A percentile compares a stretch with the other conserved stretches of the same genome.
Evolutionary conservation across 2,888 invertebrate species (phyloP).

Genomic region (Drosophila cracens): DNA sequence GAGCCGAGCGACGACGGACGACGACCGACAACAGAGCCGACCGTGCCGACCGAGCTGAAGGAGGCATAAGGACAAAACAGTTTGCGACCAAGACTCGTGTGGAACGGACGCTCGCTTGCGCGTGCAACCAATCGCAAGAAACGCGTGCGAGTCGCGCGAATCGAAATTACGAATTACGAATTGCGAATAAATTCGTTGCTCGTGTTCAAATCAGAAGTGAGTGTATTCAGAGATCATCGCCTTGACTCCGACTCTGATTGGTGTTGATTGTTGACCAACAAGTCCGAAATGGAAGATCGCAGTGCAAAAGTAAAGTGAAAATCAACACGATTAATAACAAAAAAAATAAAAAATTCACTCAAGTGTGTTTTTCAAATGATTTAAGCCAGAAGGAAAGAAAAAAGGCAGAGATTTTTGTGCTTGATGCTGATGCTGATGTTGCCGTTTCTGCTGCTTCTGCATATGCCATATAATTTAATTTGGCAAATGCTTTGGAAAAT

Average conservation of each 20-base stretch:
- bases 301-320: slow-evolving; percentile 38
- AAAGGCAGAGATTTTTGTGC: slow-evolving; percentile 39
- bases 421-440: slow-evolving; percentile 7
- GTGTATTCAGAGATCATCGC: slow-evolving; percentile 40
- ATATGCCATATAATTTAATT: slow-evolving; percentile 75
- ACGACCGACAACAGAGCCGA: slow-evolving; percentile 26
- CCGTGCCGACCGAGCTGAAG: slow-evolving; percentile 29
- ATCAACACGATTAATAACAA: slow-evolving; percentile 21
- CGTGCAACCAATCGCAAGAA: slow-evolving; percentile 66
- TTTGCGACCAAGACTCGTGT: slow-evolving; percentile 83
- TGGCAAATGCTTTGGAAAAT: slow-evolving; percentile 80
- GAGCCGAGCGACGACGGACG: slow-evolving; percentile 54
- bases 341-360: slow-evolving; percentile 68
- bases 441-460: slow-evolving; percentile 40
- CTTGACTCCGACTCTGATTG: slow-evolving; percentile 40
- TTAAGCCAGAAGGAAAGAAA: slow-evolving; percentile 56
- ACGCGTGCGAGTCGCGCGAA: slow-evolving; percentile 40
- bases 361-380: slow-evolving; percentile 69
- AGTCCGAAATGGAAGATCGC: slow-evolving; percentile 51
- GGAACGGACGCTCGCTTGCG: slow-evolving; percentile 70
- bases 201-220: slow-evolving; percentile 34
- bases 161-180: slow-evolving; percentile 35
- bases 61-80: slow-evolving; percentile 73
- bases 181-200: slow-evolving; percentile 10
- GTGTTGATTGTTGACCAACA: slow-evolving; percentile 16